These are phyloP conservation scores for Physocephala rufipes DNA, from an alignment of 2,888 invertebrate species.

Conservation along the genomic window DNA sequence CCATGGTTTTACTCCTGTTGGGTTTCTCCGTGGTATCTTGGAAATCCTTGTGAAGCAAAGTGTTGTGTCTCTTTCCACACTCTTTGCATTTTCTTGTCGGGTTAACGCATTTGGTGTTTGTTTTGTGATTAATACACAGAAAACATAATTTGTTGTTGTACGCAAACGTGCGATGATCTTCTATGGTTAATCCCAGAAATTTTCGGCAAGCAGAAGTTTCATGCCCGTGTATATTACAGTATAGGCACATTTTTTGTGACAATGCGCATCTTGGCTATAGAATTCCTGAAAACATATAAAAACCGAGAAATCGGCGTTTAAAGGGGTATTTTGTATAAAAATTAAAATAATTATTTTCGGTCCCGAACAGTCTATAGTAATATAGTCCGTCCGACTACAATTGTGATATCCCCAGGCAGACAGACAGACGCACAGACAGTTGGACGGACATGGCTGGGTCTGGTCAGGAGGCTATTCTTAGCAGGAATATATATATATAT, in stretches of 20 bases:
- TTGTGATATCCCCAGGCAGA: too few relatives aligned
- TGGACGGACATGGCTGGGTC: too few relatives aligned
- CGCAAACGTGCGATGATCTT: constrained; percentile 3
- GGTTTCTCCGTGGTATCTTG: not conserved
- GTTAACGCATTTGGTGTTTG: not conserved
- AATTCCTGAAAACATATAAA: too few relatives aligned
- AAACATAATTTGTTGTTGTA: constrained; percentile 12
- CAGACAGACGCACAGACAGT: too few relatives aligned
- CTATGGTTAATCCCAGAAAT: constrained; percentile 4
- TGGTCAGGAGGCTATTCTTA: too few relatives aligned
- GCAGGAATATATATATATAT: too few relatives aligned
- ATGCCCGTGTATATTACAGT: constrained; percentile 11
- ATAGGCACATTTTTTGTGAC: not conserved
- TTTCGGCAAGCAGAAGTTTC: not conserved
- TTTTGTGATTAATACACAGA: constrained; percentile 8
- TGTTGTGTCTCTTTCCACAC: constrained; percentile 17
- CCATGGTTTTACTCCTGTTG: constrained; percentile 11
- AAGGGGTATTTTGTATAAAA: too few relatives aligned
- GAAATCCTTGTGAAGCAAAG: not conserved
- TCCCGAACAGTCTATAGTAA: too few relatives aligned
- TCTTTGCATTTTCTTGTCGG: not conserved
- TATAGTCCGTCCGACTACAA: too few relatives aligned
- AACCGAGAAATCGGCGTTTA: too few relatives aligned
- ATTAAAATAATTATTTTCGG: too few relatives aligned
- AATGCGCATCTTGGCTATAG: too few relatives aligned